Evolutionary conservation across 2,113 vertebrate genomes (phyloP).

Genomic region (Phrynosoma platyrhinos): DNA sequence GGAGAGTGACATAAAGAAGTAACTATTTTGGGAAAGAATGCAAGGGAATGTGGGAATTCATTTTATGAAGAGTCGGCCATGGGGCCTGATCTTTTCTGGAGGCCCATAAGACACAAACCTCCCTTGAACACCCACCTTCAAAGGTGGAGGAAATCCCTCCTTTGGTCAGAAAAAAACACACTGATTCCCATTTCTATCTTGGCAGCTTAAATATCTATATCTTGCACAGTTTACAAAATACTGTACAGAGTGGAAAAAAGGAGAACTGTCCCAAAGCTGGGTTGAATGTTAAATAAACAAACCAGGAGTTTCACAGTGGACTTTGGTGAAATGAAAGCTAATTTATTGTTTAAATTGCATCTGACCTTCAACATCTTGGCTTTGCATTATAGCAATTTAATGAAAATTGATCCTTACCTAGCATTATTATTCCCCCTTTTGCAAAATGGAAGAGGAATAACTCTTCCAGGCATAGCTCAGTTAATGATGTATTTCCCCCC

Average conservation of each 20-base stretch:
- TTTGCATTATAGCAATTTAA: slow-evolving; percentile 56
- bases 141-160: too few species aligned
- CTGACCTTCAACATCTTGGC: slow-evolving; percentile 71
- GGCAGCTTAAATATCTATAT: not conserved
- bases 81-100: not conserved
- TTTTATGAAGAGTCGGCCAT: not conserved
- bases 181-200: slow-evolving; percentile 3
- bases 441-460: slow-evolving; percentile 37
- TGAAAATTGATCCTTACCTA: slow-evolving; percentile 70
- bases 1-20: too few species aligned
- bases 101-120: too few species aligned
- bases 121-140: too few species aligned
- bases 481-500: slow-evolving; percentile 37
- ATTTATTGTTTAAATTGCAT: slow-evolving; percentile 70
- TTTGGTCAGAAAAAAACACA: too few species aligned
- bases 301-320: slow-evolving; percentile 57
- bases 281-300: slow-evolving; percentile 41
- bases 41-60: not conserved
- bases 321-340: slow-evolving; percentile 64
- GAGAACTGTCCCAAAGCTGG: not conserved
- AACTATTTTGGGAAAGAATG: too few species aligned
- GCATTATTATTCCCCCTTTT: slow-evolving; percentile 61
- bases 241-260: not conserved
- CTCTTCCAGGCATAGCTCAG: not conserved
- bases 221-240: slow-evolving; percentile 21